Conservation (phyloP, 2,113 vertebrate species). For the Phylloscopus whistleri region DNA sequence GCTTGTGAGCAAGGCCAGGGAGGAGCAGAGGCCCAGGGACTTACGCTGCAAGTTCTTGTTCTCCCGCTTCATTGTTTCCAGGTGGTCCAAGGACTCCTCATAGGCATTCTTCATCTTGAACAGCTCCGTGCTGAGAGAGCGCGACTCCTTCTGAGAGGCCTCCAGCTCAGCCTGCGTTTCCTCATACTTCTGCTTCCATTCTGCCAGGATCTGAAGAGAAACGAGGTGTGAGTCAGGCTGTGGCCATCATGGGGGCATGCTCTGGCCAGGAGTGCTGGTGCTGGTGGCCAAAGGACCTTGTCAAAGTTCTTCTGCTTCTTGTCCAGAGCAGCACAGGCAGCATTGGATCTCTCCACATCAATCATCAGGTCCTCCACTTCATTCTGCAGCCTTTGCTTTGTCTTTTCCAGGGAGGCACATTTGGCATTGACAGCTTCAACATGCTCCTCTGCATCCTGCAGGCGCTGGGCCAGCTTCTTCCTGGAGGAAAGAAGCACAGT, state of each 20-base stretch:
- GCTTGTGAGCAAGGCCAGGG: background rate
- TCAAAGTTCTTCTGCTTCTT: background rate
- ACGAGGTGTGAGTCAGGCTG: too few relatives aligned
- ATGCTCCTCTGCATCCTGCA: background rate
- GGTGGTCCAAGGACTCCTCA: background rate
- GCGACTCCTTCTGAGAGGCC: too few relatives aligned
- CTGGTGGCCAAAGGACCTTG: background rate
- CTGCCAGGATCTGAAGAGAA: too few relatives aligned
- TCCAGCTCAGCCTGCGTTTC: too few relatives aligned
- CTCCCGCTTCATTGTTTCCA: conserved; percentile 79
- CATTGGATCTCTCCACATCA: background rate
- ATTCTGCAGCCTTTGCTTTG: background rate
- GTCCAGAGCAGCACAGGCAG: background rate
- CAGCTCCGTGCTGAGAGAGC: too few relatives aligned
- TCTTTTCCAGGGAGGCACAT: background rate
- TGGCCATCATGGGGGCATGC: background rate
- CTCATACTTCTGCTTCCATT: too few relatives aligned
- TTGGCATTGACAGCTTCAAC: background rate
- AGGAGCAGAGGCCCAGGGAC: background rate
- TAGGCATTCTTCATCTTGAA: too few relatives aligned
- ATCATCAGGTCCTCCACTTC: background rate
- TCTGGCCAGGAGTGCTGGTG: background rate
- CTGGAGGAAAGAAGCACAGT: too few relatives aligned
- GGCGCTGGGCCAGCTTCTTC: background rate
- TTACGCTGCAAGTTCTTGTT: conserved; percentile 83